Evolutionary conservation across 1,140 invertebrate genomes (phyloP), one percentile per base, ranked within the genome.

Genomic region (Drosophila kanapiae): DNA sequence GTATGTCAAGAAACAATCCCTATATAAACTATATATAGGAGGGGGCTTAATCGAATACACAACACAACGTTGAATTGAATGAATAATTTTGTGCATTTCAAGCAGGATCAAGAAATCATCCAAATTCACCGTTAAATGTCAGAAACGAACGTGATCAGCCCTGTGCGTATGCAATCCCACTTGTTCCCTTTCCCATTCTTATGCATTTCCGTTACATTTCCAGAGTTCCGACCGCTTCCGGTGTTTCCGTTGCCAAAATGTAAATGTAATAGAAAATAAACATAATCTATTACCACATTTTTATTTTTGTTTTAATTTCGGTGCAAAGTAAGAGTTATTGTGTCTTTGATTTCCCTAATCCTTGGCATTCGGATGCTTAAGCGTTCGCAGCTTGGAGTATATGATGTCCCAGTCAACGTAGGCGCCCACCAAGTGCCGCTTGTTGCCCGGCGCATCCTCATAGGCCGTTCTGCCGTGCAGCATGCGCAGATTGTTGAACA

Each of bases 321-420:
- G 23, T 23, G 23, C 1, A 23, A 23, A 23, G 23, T 23, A 23
- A 2, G 23, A 23, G n/a, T 7, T 27, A 7, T 47, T 27, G 10
- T 31, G 2, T 3, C 10, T 1, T 23, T 13, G 13, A 14, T 0
- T 4, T n/a, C 18, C 3, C 43, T 76, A 85, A 57, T 65, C 57
- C 9, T 57, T 80, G 4, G 63, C 68, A 49, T 83, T 47, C 6
- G 83, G 83, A 38, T 80, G 83, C 64, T 79, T 84, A 0, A 92
- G 78, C 0, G 91, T 86, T 60, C 95, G 93, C 43, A 95, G 92
- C 79, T 94, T 94, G 0, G 95, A 96, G 84, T 95, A 95, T 40
- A 95, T 94, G 80, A 95, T 94, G 92, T 96, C 96, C 96, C 96
- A 96, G 82, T 96, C 96, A 0, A 96, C 75, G 87, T 96, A 96